These are phyloP conservation scores for Tachyglossus aculeatus DNA, from an alignment of 2,797 vertebrate genomes.

Conservation along the genomic window DNA sequence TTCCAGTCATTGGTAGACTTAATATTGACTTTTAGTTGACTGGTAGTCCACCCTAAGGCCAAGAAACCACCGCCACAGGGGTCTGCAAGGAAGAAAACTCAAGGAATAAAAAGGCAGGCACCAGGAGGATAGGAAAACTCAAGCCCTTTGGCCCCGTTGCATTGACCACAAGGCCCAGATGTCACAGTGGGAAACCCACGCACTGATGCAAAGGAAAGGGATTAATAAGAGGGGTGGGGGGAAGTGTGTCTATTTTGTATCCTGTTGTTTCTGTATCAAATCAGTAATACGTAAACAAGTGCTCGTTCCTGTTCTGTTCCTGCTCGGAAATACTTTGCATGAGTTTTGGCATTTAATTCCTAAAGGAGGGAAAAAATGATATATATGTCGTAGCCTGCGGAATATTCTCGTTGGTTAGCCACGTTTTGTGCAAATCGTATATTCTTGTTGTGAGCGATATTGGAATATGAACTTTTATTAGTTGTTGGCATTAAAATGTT, in stretches of 20 bases:
- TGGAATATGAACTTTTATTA: slow-evolving; percentile 60
- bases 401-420: slow-evolving; percentile 66
- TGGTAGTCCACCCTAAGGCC: slow-evolving; percentile 20
- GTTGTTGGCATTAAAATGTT: slow-evolving; percentile 61
- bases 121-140: not conserved
- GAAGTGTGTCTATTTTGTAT: slow-evolving; percentile 56
- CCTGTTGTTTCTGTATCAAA: slow-evolving; percentile 62
- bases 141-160: slow-evolving; percentile 6
- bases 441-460: slow-evolving; percentile 67
- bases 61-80: slow-evolving; percentile 49
- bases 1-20: slow-evolving; percentile 17
- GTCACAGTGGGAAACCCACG: not conserved
- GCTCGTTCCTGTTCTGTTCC: slow-evolving; percentile 63
- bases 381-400: slow-evolving; percentile 64
- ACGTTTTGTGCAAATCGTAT: slow-evolving; percentile 70
- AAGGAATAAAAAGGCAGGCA: not conserved
- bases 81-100: slow-evolving; percentile 33
- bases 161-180: slow-evolving; percentile 12
- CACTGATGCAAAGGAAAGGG: slow-evolving; percentile 20
- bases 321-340: slow-evolving; percentile 65
- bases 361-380: slow-evolving; percentile 53
- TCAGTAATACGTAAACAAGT: slow-evolving; percentile 63
- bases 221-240: slow-evolving; percentile 25
- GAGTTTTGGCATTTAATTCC: slow-evolving; percentile 63
- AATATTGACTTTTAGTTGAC: slow-evolving; percentile 41